Base-by-base conservation (phyloP, 2,888 invertebrate genomes). In the Quadroppia sp. region DNA sequence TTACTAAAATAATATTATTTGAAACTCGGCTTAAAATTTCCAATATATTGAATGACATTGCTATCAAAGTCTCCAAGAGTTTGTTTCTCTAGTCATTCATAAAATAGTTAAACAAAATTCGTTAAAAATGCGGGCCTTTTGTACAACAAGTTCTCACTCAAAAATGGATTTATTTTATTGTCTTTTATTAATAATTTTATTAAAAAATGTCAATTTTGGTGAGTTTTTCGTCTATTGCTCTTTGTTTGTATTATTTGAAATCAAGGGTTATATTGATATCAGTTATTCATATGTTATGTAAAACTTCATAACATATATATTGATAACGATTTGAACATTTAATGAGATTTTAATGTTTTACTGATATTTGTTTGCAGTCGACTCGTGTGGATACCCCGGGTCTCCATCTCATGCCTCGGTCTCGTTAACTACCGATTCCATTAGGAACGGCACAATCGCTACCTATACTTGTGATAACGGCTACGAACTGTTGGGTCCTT, bases 401-500 rank as follows among this genome's bases (percentile, higher is more conserved):
- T 89, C 91, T 0, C 94, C 94, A 13, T 92, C 94, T 1, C 94
- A 94, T 84, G 90, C 90, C 74, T 86, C 85, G 64, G 89, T 94
- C 48, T 85, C 88, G 28, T 93, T 94, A 83, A 89, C 90, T n/a
- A 80, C 83, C 79, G 80, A 84, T 81, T 78, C 82, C 80, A 78
- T 85, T 80, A 25, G 87, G 88, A 80, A 88, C 87, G 89, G 88
- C 17, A 87, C 90, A 0, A 87, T 91, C 15, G 92, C 92, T 17
- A 89, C 89, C 0, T 94, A 94, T 82, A 85, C 88, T 56, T 94
- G 94, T 80, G 94, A 94, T 81, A 85, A 90, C 53, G 94, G 94
- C 17, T 94, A 94, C 81, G 94, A 94, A 82, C 86, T 94, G 1
- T 85, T 94, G n/a, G 94, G 94, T 0, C 94, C 94, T 0, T 86